A percentile compares a stretch with the other conserved stretches of the same genome.
Evolutionary conservation across 2,113 vertebrate genomes (phyloP).

Genomic region (Nestor notabilis): DNA sequence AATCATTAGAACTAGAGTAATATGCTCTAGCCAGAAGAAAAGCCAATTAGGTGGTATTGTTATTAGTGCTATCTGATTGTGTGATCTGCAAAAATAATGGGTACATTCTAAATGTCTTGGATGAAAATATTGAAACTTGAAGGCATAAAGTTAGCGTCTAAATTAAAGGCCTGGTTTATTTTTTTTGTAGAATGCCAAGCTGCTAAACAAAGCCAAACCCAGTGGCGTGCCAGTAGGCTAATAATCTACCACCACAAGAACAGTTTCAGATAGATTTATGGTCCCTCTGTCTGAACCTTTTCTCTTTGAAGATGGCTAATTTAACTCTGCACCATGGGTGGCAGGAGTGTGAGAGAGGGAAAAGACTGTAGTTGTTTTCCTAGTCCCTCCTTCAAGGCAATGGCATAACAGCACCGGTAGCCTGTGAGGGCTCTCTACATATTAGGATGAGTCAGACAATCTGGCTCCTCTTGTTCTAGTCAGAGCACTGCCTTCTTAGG

Average conservation of each 20-base stretch:
- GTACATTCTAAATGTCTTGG: neutral
- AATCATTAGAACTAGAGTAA: neutral
- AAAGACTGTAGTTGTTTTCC: neutral
- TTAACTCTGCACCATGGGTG: neutral
- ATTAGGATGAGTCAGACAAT: neutral
- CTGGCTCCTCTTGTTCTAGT: neutral
- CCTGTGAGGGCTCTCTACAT: neutral
- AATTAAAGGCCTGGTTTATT: conserved; percentile 34
- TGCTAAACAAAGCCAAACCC: conserved; percentile 23
- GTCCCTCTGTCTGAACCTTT: conserved; percentile 21
- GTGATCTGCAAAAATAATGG: conserved; percentile 20
- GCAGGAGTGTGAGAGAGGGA: neutral
- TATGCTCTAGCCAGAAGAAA: neutral
- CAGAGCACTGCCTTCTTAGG: neutral
- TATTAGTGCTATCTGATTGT: conserved; percentile 16
- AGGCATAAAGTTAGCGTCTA: neutral
- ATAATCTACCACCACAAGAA: neutral
- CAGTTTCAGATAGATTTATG: conserved; percentile 21
- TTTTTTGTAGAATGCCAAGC: conserved; percentile 1
- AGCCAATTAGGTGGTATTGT: neutral
- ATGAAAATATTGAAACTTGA: conserved; percentile 12
- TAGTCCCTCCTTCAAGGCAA: neutral
- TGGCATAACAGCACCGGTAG: neutral
- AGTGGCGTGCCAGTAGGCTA: neutral
- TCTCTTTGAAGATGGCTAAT: conserved; percentile 17